Conservation (phyloP, 2,888 invertebrate species). For the Neoitamus cyanurus region DNA sequence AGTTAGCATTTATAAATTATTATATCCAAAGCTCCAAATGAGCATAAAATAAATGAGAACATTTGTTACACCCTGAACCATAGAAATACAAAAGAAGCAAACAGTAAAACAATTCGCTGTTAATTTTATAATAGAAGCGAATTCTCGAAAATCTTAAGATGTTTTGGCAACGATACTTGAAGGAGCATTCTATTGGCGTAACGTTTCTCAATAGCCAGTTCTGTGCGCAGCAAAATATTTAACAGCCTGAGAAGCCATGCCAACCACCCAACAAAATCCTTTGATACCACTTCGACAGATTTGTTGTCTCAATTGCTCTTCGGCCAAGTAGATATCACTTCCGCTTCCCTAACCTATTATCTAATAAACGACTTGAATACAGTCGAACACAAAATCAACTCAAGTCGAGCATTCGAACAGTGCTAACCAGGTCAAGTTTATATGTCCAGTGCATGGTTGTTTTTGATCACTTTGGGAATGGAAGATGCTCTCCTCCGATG, state of each 20-base stretch:
- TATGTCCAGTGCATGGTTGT: slow-evolving; percentile 7
- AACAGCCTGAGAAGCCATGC: not conserved
- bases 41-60: not conserved
- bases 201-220: not conserved
- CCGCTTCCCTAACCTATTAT: slow-evolving; percentile 26
- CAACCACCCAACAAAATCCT: not conserved
- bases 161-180: slow-evolving; percentile 38
- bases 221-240: not conserved
- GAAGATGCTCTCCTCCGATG: not conserved
- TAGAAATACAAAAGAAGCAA: not conserved
- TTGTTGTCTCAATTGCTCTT: not conserved
- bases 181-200: slow-evolving; percentile 16
- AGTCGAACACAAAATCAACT: not conserved
- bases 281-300: not conserved
- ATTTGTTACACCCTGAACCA: not conserved
- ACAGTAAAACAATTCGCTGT: not conserved
- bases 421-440: slow-evolving; percentile 29
- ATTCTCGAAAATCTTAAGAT: slow-evolving; percentile 45
- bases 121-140: slow-evolving; percentile 34
- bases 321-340: slow-evolving; percentile 1
- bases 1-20: not conserved
- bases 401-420: not conserved
- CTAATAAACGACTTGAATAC: not conserved
- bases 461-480: not conserved
- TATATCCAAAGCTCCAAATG: not conserved